Conservation (phyloP, 2,888 invertebrate species). For the Pyrocoelia pectoralis region DNA sequence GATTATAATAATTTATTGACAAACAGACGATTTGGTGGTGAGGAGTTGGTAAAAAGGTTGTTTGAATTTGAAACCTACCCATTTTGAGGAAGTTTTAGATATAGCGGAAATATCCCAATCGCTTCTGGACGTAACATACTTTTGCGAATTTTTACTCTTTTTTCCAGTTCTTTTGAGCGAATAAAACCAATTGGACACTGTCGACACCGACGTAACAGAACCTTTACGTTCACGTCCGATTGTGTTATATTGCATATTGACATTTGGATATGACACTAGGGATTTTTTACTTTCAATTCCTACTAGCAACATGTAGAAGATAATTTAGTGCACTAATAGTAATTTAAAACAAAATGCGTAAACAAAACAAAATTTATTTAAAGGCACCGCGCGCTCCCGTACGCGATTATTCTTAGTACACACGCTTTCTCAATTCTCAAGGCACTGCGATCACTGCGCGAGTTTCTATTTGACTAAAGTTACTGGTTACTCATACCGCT, state of each 20-base stretch:
- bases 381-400: background rate
- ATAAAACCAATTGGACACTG: constrained; percentile 80
- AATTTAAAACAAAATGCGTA: background rate
- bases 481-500: background rate
- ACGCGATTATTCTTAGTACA: background rate
- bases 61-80: constrained; percentile 41
- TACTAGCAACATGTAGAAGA: constrained; percentile 28
- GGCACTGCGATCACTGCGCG: background rate
- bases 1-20: too few relatives aligned
- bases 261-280: constrained; percentile 31
- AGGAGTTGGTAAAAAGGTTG: too few relatives aligned
- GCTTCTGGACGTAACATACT: constrained; percentile 51
- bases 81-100: constrained; percentile 41
- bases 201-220: constrained; percentile 64
- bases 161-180: constrained; percentile 73
- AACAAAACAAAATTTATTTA: background rate
- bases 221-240: constrained; percentile 67
- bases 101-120: constrained; percentile 54
- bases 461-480: constrained; percentile 7
- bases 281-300: constrained; percentile 34
- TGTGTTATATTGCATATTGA: constrained; percentile 53
- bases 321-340: background rate
- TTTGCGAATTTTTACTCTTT: constrained; percentile 49
- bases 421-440: background rate
- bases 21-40: too few relatives aligned